These are phyloP conservation scores for Cephonodes hylas DNA, from an alignment of 2,888 invertebrate species.

Conservation along the genomic window DNA sequence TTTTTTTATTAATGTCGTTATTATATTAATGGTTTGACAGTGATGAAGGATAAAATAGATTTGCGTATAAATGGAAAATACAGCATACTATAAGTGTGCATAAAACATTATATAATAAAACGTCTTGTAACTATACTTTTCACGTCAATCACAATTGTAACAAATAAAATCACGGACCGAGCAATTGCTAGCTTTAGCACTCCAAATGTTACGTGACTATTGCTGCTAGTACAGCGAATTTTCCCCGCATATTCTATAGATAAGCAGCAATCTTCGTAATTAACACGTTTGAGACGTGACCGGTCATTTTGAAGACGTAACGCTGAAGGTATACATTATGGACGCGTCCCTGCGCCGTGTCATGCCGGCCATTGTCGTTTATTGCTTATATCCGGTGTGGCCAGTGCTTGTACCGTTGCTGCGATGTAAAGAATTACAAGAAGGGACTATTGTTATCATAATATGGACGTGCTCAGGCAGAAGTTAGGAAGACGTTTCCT, in stretches of 20 bases:
- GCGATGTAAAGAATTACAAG: not conserved
- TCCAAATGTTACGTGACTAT: constrained; percentile 5
- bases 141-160: not conserved
- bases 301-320: constrained; percentile 26
- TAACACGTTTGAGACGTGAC: constrained; percentile 13
- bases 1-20: too few species aligned
- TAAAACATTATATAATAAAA: too few species aligned
- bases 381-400: constrained; percentile 63
- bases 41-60: too few species aligned
- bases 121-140: too few species aligned
- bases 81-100: too few species aligned
- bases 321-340: constrained; percentile 31
- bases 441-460: not conserved
- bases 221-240: constrained; percentile 3
- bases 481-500: not conserved
- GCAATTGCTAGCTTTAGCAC: not conserved
- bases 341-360: constrained; percentile 30
- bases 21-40: too few species aligned
- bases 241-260: not conserved
- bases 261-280: constrained; percentile 2
- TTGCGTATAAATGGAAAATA: too few species aligned
- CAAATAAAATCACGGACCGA: not conserved
- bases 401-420: constrained; percentile 13
- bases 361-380: constrained; percentile 49
- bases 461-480: not conserved